phyloP scores from a whole-genome alignment of 2,113 vertebrate genomes.

The Neolamprologus falcicula region DNA sequence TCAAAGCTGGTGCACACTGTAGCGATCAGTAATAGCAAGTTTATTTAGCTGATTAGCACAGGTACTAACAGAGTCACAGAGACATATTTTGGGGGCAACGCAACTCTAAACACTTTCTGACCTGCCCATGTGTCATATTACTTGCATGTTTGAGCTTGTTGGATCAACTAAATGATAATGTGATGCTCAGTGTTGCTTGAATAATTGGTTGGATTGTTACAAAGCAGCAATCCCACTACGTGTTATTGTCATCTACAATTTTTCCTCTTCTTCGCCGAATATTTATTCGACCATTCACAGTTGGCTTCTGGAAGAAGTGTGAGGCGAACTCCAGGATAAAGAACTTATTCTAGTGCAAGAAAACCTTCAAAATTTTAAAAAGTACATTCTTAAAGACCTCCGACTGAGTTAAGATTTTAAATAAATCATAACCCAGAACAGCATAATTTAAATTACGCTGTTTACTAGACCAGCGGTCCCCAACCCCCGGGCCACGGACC shows the following conservation, averaged over 20 bases:
- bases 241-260: background rate
- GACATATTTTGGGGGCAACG: background rate
- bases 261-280: background rate
- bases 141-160: background rate
- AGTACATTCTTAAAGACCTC: background rate
- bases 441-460: background rate
- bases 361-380: background rate
- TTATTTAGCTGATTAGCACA: background rate
- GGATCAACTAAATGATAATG: background rate
- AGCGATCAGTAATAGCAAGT: background rate
- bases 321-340: background rate
- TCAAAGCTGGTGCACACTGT: background rate
- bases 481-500: background rate
- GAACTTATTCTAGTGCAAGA: background rate
- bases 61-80: background rate
- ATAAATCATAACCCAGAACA: background rate
- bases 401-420: background rate
- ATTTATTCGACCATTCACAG: background rate
- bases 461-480: background rate
- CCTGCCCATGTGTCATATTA: background rate
- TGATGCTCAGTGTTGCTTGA: background rate
- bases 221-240: background rate
- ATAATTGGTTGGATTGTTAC: background rate
- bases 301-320: background rate
- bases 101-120: background rate